Evolutionary conservation across 1,140 invertebrate genomes (phyloP), one percentile per base, ranked within the genome.

Genomic region (Goniozus legneri): DNA sequence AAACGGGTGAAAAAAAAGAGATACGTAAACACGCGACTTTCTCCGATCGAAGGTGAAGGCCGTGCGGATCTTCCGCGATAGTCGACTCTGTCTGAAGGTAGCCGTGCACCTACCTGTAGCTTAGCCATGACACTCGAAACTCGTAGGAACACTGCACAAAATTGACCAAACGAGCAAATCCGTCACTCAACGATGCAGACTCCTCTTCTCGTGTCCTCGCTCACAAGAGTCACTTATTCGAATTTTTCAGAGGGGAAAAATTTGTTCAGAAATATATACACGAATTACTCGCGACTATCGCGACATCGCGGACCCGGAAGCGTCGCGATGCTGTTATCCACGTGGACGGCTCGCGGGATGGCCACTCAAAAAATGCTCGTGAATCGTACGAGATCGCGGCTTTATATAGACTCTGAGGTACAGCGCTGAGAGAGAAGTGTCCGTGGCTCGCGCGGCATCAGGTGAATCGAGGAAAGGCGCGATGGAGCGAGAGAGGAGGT

Each of bases 371-470:
- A 74, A 73, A 74, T 73, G 69, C 56, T 64, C 52, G n/a, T 49
- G 58, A 48, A 53, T 50, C 58, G 54, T 58, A 53, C 46, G 57
- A 60, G 39, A 45, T 46, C 54, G 60, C 58, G 21, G 61, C 62
- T 75, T n/a, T 76, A 73, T 75, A 76, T 76, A 74, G 71, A 76
- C 69, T 74, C 68, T 44, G 44, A 50, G 46, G 42, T 49, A 45
- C 24, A 27, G 56, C 36, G 36, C 13, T 10, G 36, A 38, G 36
- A 38, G 12, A n/a, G n/a, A n/a, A n/a, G n/a, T n/a, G n/a, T n/a
- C n/a, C n/a, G n/a, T n/a, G 36, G 13, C 24, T 27, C 10, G 19
- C 18, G 21, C 8, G 13, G 39, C 15, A n/a, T 50, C 54, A 61
- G 56, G 64, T 59, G 64, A 68, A 68, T 67, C 60, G 60, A 58